Conservation (phyloP, 2,113 vertebrate species). For the Isurus oxyrinchus region DNA sequence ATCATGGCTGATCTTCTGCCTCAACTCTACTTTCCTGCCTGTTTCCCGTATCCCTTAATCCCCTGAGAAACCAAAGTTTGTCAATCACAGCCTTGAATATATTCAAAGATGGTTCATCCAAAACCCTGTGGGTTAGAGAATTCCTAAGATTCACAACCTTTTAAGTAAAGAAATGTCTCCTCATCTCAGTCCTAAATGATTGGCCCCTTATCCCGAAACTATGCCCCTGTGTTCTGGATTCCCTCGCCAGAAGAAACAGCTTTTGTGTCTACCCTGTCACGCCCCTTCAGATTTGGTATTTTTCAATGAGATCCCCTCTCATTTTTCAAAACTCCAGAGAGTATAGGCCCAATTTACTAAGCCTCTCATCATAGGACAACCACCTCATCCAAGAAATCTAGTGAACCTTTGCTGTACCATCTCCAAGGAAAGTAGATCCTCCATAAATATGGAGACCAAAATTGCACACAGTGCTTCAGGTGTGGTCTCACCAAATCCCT, state of each 20-base stretch:
- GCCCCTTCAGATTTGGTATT: background rate
- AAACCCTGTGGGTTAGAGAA: background rate
- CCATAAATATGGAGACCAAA: too few species aligned
- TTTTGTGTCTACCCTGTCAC: background rate
- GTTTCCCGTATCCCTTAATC: background rate
- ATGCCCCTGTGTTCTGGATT: background rate
- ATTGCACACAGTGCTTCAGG: too few species aligned
- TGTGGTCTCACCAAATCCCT: too few species aligned
- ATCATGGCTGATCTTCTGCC: background rate
- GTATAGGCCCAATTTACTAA: background rate
- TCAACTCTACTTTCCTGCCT: background rate
- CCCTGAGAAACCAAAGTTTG: too few species aligned
- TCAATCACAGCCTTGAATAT: background rate
- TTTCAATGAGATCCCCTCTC: background rate
- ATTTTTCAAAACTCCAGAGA: background rate
- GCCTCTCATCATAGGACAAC: background rate
- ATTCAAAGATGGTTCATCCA: background rate
- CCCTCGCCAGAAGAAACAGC: background rate
- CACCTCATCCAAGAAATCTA: background rate
- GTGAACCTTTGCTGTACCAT: background rate
- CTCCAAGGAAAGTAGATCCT: background rate
- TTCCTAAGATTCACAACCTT: background rate
- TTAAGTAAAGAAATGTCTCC: background rate
- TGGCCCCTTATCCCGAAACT: background rate
- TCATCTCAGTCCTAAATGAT: background rate